Conservation (phyloP, 2,113 vertebrate genomes). For the Cheilinus undulatus region DNA sequence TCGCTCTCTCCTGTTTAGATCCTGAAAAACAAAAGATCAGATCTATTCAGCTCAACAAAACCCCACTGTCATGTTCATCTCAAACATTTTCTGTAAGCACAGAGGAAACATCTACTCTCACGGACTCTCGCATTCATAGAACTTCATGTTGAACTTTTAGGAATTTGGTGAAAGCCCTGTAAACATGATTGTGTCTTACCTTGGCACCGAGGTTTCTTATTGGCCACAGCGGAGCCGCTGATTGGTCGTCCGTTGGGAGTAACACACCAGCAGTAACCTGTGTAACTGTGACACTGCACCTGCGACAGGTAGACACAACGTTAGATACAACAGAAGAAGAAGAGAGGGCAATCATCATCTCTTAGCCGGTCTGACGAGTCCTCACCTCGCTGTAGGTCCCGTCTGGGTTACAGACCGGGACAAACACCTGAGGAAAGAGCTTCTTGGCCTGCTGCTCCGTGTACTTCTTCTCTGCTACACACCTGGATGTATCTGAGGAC, state of each 20-base stretch:
- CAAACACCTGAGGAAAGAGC: slow-evolving; percentile 94
- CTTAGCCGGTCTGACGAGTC: background rate
- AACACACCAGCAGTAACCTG: slow-evolving; percentile 98
- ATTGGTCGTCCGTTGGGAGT: slow-evolving; percentile 94
- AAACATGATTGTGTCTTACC: slow-evolving; percentile 79
- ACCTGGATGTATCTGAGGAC: slow-evolving; percentile 92
- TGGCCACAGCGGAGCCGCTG: slow-evolving; percentile 95
- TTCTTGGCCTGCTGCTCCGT: slow-evolving; percentile 98
- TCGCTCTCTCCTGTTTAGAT: slow-evolving; percentile 87
- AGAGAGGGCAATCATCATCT: too few species aligned
- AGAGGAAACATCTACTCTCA: too few species aligned
- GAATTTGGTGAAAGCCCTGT: too few species aligned
- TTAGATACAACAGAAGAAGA: background rate
- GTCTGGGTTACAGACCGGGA: slow-evolving; percentile 95
- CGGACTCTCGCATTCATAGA: too few species aligned
- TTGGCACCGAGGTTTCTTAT: slow-evolving; percentile 96
- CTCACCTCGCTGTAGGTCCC: slow-evolving; percentile 96
- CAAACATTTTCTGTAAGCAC: too few species aligned
- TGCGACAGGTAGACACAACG: slow-evolving; percentile 63
- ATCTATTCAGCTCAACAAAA: slow-evolving; percentile 7
- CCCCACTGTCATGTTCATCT: too few species aligned
- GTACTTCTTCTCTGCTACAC: slow-evolving; percentile 97
- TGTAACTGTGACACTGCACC: slow-evolving; percentile 98
- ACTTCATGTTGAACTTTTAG: too few species aligned
- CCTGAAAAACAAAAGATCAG: slow-evolving; percentile 79